These are phyloP conservation scores for Scomber colias DNA, from an alignment of 2,113 vertebrate species.

Conservation along the genomic window DNA sequence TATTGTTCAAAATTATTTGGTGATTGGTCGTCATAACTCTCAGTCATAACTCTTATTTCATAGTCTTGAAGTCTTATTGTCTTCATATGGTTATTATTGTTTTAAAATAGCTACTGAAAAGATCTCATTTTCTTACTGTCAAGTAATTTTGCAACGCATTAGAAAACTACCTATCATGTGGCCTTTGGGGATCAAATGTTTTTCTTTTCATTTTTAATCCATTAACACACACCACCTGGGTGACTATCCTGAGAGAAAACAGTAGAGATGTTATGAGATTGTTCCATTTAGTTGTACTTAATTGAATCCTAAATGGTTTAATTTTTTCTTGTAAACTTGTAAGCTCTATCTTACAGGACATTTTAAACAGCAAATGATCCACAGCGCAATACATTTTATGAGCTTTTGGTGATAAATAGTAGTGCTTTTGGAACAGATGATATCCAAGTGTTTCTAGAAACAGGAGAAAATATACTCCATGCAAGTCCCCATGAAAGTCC, in stretches of 20 bases:
- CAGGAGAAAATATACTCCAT: not conserved
- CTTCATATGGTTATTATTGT: not conserved
- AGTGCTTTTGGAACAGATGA: not conserved
- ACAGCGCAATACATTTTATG: not conserved
- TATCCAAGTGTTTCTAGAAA: not conserved
- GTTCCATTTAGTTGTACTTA: not conserved
- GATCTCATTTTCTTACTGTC: not conserved
- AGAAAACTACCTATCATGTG: not conserved
- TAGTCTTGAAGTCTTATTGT: too few relatives aligned
- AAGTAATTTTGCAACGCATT: not conserved
- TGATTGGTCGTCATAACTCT: too few relatives aligned
- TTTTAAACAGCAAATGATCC: not conserved
- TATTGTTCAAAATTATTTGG: too few relatives aligned
- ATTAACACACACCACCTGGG: too few relatives aligned
- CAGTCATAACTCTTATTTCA: too few relatives aligned
- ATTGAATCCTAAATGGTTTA: not conserved
- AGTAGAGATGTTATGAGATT: not conserved
- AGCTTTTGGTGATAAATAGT: constrained; percentile 11
- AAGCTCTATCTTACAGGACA: not conserved
- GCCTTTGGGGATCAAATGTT: too few relatives aligned
- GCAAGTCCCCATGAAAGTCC: not conserved
- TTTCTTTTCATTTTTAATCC: too few relatives aligned
- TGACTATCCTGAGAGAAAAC: not conserved
- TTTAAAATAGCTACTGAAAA: not conserved
- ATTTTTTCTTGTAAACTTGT: not conserved